phyloP scores from a whole-genome alignment of 1,140 invertebrate species.

The Drosophila guanche region DNA sequence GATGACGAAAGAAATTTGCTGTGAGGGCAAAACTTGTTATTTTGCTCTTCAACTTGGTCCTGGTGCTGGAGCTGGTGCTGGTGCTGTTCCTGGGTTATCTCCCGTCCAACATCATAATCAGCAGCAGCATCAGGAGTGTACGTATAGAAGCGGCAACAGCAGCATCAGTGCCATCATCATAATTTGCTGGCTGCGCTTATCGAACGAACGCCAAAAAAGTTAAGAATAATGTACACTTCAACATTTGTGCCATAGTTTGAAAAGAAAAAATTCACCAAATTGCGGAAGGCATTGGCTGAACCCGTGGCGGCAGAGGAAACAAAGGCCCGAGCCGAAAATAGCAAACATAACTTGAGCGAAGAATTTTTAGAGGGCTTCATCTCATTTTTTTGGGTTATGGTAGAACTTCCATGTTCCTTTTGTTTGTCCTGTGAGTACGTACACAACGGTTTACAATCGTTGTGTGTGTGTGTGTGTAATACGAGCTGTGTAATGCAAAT shows the following conservation, averaged over 20 bases:
- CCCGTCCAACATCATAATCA: slow-evolving; percentile 53
- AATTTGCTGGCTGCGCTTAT: slow-evolving; percentile 69
- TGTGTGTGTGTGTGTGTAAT: neutral
- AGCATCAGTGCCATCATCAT: slow-evolving; percentile 54
- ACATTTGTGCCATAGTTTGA: slow-evolving; percentile 67
- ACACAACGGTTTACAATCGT: neutral
- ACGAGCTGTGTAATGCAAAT: slow-evolving; percentile 39
- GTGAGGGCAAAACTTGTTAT: slow-evolving; percentile 53
- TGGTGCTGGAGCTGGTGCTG: too few species aligned
- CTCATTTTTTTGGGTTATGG: neutral
- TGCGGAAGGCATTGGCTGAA: slow-evolving; percentile 41
- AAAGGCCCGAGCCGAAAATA: slow-evolving; percentile 38
- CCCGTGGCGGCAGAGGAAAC: slow-evolving; percentile 6
- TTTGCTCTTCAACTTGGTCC: slow-evolving; percentile 41
- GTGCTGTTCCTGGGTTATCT: slow-evolving; percentile 38
- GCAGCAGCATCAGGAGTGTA: slow-evolving; percentile 33
- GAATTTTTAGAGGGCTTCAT: slow-evolving; percentile 31
- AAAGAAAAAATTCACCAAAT: slow-evolving; percentile 53
- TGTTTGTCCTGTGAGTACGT: slow-evolving; percentile 9
- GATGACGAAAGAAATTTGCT: slow-evolving; percentile 49
- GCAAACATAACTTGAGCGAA: slow-evolving; percentile 49
- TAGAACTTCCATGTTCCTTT: slow-evolving; percentile 14
- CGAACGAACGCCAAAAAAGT: slow-evolving; percentile 66
- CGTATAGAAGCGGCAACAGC: slow-evolving; percentile 24
- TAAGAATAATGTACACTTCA: slow-evolving; percentile 76